Percentiles rank a stretch among this genome's conserved stretches.
phyloP scores from a whole-genome alignment of 2,888 invertebrate genomes.

The Lysandra bellargus region DNA sequence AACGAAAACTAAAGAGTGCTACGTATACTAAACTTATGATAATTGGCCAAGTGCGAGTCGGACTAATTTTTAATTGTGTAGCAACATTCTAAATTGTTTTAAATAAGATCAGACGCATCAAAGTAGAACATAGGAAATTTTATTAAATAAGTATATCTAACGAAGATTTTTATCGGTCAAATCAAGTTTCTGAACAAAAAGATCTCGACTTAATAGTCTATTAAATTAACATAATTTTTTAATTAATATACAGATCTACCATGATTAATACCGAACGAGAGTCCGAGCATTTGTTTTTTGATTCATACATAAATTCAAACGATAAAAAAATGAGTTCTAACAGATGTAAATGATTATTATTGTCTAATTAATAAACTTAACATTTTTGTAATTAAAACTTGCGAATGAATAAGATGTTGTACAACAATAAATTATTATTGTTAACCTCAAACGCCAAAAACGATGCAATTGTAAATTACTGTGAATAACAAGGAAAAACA shows the following conservation, averaged over 20 bases:
- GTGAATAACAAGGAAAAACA: too few species aligned
- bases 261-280: constrained; percentile 23
- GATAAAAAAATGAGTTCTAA: constrained; percentile 17
- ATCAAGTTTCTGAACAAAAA: constrained; percentile 3
- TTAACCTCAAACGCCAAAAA: not conserved
- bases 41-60: too few species aligned
- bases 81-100: not conserved
- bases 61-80: too few species aligned
- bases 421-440: not conserved
- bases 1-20: too few species aligned
- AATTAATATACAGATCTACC: constrained; percentile 20
- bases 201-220: constrained; percentile 20
- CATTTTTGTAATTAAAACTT: constrained; percentile 5
- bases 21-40: too few species aligned
- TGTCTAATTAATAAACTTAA: constrained; percentile 20
- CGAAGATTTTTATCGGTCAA: not conserved
- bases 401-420: not conserved
- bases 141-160: not conserved
- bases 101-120: not conserved
- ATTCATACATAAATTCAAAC: not conserved
- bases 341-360: constrained; percentile 24
- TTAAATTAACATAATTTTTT: constrained; percentile 26
- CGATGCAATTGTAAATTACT: too few species aligned
- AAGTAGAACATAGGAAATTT: not conserved
- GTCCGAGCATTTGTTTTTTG: constrained; percentile 4